These are phyloP conservation scores for Minunthozetes semirufus DNA, from an alignment of 2,888 invertebrate genomes.

Conservation along the genomic window DNA sequence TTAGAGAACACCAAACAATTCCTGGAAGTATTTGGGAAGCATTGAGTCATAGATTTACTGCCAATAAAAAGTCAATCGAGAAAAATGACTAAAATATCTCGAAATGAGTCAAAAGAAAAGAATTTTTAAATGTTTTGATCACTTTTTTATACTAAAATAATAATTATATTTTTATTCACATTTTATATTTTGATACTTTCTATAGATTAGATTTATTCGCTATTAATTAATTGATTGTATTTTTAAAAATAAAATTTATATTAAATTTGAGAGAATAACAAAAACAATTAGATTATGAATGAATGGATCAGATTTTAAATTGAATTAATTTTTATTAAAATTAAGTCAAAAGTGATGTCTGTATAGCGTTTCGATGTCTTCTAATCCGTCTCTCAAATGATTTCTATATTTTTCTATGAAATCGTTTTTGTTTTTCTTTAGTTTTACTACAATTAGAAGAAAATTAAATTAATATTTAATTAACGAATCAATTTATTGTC, in stretches of 20 bases:
- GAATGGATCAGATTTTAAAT: no score
- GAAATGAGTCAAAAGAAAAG: background rate
- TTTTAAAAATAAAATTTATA: no score
- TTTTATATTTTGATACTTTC: no score
- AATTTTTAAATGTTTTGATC: background rate
- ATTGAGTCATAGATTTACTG: slow-evolving; percentile 57
- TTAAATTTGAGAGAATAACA: no score
- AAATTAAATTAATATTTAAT: background rate
- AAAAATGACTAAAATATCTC: background rate
- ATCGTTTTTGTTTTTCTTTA: background rate
- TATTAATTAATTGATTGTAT: no score
- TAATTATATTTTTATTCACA: no score
- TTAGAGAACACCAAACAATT: slow-evolving; percentile 69
- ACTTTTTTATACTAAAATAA: no score
- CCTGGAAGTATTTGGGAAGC: slow-evolving; percentile 80
- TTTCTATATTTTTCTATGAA: background rate
- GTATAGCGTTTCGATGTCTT: background rate
- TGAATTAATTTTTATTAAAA: no score
- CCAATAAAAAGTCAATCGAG: background rate
- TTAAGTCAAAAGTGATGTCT: background rate
- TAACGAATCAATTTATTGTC: background rate
- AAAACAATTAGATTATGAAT: no score
- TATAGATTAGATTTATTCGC: no score
- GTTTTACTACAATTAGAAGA: background rate
- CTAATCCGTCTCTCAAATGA: background rate